These are phyloP conservation scores for Calliphora vomitoria DNA, from an alignment of 2,888 invertebrate genomes.

Conservation along the genomic window DNA sequence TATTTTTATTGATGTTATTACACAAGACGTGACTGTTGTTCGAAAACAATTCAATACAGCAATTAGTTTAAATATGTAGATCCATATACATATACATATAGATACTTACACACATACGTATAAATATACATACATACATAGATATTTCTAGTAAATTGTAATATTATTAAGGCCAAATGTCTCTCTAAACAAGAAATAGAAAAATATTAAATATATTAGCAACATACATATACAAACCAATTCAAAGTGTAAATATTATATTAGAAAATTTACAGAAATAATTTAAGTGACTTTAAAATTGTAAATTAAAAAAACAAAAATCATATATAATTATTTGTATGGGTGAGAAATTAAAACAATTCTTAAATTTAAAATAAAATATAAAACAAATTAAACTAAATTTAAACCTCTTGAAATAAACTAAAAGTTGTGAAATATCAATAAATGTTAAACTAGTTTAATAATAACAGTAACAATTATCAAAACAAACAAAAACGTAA, in stretches of 20 bases:
- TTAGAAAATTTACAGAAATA: constrained; percentile 45
- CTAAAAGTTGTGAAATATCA: constrained; percentile 82
- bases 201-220: constrained; percentile 29
- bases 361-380: constrained; percentile 4
- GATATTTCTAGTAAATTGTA: constrained; percentile 54
- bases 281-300: constrained; percentile 37
- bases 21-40: constrained; percentile 80
- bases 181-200: constrained; percentile 22
- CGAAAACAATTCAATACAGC: constrained; percentile 58
- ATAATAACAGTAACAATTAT: constrained; percentile 28
- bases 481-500: neutral
- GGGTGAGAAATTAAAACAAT: neutral
- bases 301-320: constrained; percentile 9
- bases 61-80: constrained; percentile 69
- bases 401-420: constrained; percentile 64
- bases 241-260: constrained; percentile 54
- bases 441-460: constrained; percentile 77
- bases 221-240: constrained; percentile 7
- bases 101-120: constrained; percentile 26
- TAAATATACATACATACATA: constrained; percentile 29
- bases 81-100: constrained; percentile 18
- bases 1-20: constrained; percentile 77
- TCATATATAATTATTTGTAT: neutral
- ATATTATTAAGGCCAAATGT: constrained; percentile 51
- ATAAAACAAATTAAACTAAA: constrained; percentile 31